A percentile compares a stretch with the other conserved stretches of the same genome.
phyloP scores from a whole-genome alignment of 1,140 invertebrate genomes.

The Lepidurus apus region DNA sequence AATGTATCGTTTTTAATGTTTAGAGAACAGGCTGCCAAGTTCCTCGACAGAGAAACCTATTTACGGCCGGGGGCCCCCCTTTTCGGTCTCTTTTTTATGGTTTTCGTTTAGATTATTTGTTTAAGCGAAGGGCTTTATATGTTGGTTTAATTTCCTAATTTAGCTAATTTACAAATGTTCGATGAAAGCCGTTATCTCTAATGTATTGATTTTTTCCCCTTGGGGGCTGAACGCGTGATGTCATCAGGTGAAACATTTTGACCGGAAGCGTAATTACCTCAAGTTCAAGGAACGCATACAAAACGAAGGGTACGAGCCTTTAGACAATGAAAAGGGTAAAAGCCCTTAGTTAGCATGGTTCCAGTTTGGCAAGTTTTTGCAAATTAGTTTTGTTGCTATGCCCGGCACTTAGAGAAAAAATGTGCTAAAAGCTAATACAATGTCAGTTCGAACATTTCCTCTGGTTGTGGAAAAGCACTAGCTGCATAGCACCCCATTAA shows the following conservation, averaged over 20 bases:
- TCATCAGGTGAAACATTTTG: conserved; percentile 81
- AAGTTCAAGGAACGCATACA: conserved; percentile 84
- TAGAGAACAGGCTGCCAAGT: conserved; percentile 3
- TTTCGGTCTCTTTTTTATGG: neutral
- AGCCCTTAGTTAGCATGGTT: conserved; percentile 36
- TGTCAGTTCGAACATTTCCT: neutral
- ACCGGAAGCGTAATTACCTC: conserved; percentile 77
- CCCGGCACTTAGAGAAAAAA: neutral
- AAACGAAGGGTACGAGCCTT: conserved; percentile 72
- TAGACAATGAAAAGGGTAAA: conserved; percentile 39
- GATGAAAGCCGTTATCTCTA: neutral
- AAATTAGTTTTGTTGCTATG: neutral
- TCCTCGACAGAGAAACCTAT: conserved; percentile 21
- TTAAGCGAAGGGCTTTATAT: neutral
- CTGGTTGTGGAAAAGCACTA: neutral
- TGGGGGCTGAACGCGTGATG: conserved; percentile 26
- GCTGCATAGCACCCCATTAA: neutral
- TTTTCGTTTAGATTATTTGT: too few relatives aligned
- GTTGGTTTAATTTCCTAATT: conserved; percentile 20
- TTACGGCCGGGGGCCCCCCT: neutral
- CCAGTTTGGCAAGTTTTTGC: neutral
- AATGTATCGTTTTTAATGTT: conserved; percentile 15
- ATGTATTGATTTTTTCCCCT: neutral
- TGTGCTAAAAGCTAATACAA: conserved; percentile 6
- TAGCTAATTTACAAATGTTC: conserved; percentile 29